A percentile compares a stretch with the other conserved stretches of the same genome.
These are phyloP conservation scores for Poeciliopsis paucimaculata DNA, from an alignment of 2,797 vertebrate species.

Conservation along the genomic window DNA sequence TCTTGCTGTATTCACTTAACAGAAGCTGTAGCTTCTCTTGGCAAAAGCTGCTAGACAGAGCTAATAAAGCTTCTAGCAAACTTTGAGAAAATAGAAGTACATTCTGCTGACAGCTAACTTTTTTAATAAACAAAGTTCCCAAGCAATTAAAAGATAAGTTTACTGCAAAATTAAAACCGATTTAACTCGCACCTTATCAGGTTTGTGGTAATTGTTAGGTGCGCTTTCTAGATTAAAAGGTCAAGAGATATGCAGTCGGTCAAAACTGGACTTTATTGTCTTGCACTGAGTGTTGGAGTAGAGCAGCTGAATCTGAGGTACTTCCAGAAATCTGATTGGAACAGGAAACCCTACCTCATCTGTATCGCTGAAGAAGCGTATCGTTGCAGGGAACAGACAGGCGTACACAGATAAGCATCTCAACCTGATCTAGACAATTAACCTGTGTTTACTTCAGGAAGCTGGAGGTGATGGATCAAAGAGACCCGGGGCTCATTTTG, in stretches of 20 bases:
- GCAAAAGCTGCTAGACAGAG: background rate
- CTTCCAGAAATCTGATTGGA: slow-evolving; percentile 70
- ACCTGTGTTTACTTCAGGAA: slow-evolving; percentile 88
- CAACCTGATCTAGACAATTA: slow-evolving; percentile 88
- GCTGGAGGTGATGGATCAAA: slow-evolving; percentile 83
- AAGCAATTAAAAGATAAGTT: slow-evolving; percentile 79
- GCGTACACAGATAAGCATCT: slow-evolving; percentile 85
- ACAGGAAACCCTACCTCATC: slow-evolving; percentile 77
- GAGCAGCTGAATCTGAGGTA: slow-evolving; percentile 32
- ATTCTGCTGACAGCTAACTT: slow-evolving; percentile 26
- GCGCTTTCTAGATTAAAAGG: slow-evolving; percentile 70
- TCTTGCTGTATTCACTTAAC: slow-evolving; percentile 20
- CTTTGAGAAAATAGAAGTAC: background rate
- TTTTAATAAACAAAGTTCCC: slow-evolving; percentile 39
- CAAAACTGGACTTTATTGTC: slow-evolving; percentile 38
- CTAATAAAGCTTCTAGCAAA: slow-evolving; percentile 8
- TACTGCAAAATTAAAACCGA: slow-evolving; percentile 54
- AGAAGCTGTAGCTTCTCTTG: slow-evolving; percentile 18
- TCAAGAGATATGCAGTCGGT: slow-evolving; percentile 62
- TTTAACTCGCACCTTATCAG: slow-evolving; percentile 64
- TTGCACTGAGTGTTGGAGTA: slow-evolving; percentile 19
- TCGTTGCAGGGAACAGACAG: slow-evolving; percentile 75
- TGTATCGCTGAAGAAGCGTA: slow-evolving; percentile 69
- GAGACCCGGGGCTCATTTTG: slow-evolving; percentile 60
- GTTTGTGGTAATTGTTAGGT: slow-evolving; percentile 67